Evolutionary conservation across 1,140 invertebrate genomes (phyloP).

Genomic region (Neelides sp.): DNA sequence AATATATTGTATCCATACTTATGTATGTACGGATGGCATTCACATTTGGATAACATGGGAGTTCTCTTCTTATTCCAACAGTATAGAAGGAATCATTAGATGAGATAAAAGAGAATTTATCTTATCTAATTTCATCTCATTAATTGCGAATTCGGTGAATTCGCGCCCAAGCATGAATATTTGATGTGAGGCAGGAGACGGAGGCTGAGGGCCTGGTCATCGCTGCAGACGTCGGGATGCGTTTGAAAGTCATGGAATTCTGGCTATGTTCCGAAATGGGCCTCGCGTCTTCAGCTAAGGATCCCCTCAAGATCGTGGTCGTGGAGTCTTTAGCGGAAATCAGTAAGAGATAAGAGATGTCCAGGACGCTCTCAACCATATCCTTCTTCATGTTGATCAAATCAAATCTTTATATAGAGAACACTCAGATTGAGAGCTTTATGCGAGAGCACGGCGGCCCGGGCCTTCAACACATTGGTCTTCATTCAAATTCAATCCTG

Average conservation of each 20-base stretch:
- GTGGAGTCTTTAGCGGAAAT: constrained; percentile 39
- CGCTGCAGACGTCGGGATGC: constrained; percentile 33
- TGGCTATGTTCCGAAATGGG: constrained; percentile 43
- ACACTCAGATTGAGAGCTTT: constrained; percentile 40
- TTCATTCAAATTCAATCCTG: constrained; percentile 37
- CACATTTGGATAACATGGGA: too few species aligned
- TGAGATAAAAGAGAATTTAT: too few species aligned
- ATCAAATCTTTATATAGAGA: constrained; percentile 32
- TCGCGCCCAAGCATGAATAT: neutral
- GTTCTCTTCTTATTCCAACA: too few species aligned
- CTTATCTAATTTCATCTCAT: neutral
- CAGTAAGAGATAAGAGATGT: constrained; percentile 32
- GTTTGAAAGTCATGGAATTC: constrained; percentile 42
- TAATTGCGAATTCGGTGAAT: neutral
- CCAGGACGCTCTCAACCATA: neutral
- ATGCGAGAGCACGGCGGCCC: constrained; percentile 39
- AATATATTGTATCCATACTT: too few species aligned
- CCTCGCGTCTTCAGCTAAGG: constrained; percentile 8
- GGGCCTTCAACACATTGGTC: constrained; percentile 43
- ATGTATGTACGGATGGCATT: too few species aligned
- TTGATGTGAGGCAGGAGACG: constrained; percentile 31
- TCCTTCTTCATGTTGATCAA: neutral
- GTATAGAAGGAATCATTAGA: too few species aligned
- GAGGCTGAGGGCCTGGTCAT: constrained; percentile 38
- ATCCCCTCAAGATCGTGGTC: constrained; percentile 39